Evolutionary conservation across 2,888 invertebrate genomes (phyloP).

Genomic region (Nomada hirtipes): DNA sequence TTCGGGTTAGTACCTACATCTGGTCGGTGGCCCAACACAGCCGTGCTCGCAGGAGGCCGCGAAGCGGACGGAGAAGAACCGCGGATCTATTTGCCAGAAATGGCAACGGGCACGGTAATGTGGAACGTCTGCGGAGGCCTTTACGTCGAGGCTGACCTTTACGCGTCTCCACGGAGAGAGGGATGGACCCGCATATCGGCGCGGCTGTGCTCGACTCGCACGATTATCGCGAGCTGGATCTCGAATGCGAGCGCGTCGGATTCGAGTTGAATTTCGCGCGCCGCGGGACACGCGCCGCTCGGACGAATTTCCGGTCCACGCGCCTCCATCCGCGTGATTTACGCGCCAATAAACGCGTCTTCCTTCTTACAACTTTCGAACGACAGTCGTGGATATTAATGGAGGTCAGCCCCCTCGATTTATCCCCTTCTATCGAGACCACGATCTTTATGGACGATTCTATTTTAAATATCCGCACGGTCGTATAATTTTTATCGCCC

Average conservation of each 20-base stretch:
- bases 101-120: constrained; percentile 71
- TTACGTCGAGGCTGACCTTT: constrained; percentile 70
- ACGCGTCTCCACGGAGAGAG: constrained; percentile 68
- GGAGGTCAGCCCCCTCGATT: constrained; percentile 54
- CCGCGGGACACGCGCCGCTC: constrained; percentile 9
- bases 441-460: constrained; percentile 43
- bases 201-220: constrained; percentile 31
- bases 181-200: constrained; percentile 68
- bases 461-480: constrained; percentile 52
- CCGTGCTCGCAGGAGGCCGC: constrained; percentile 21
- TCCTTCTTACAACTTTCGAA: constrained; percentile 44
- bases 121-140: constrained; percentile 70
- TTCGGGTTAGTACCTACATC: background rate
- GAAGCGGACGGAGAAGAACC: constrained; percentile 47
- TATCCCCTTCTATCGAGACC: constrained; percentile 39
- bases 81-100: constrained; percentile 72
- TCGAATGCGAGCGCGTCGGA: background rate
- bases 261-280: constrained; percentile 24
- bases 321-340: constrained; percentile 43
- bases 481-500: constrained; percentile 43
- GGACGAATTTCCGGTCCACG: constrained; percentile 38
- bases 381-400: constrained; percentile 52
- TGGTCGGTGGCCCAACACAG: background rate
- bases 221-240: constrained; percentile 57
- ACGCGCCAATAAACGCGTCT: constrained; percentile 43